Conservation (phyloP, 2,888 invertebrate species). For the Plutella xylostella region DNA sequence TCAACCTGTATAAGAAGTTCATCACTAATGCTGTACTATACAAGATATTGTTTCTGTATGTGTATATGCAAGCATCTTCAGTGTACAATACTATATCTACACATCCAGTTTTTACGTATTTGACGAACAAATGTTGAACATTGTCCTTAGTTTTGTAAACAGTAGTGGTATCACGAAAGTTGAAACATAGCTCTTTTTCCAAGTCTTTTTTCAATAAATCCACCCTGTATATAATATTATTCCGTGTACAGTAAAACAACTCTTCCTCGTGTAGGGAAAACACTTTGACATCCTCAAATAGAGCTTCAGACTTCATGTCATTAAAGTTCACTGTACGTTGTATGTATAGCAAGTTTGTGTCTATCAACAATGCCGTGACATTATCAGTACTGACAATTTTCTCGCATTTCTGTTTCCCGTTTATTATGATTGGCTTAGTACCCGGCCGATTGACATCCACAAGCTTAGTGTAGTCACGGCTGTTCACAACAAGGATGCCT, state of each 20-base stretch:
- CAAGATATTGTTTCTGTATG: neutral
- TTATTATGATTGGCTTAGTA: neutral
- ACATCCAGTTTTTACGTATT: neutral
- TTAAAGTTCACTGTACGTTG: neutral
- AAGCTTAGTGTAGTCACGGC: neutral
- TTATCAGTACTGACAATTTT: neutral
- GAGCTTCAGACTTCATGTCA: neutral
- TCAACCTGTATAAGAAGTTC: no score
- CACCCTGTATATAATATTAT: neutral
- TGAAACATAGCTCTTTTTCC: neutral
- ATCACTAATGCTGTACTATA: neutral
- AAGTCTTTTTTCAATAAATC: neutral
- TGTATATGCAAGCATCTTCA: neutral
- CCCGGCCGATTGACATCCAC: neutral
- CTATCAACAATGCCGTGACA: neutral
- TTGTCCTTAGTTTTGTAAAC: neutral
- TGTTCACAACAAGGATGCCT: neutral
- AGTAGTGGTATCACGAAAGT: neutral
- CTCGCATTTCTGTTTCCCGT: neutral
- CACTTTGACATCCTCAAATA: neutral
- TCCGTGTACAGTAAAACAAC: neutral
- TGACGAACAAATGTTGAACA: neutral
- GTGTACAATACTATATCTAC: neutral
- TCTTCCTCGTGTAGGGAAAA: neutral
- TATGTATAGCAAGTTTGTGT: neutral